Conservation (phyloP, 2,113 vertebrate genomes). For the Aptenodytes patagonicus region DNA sequence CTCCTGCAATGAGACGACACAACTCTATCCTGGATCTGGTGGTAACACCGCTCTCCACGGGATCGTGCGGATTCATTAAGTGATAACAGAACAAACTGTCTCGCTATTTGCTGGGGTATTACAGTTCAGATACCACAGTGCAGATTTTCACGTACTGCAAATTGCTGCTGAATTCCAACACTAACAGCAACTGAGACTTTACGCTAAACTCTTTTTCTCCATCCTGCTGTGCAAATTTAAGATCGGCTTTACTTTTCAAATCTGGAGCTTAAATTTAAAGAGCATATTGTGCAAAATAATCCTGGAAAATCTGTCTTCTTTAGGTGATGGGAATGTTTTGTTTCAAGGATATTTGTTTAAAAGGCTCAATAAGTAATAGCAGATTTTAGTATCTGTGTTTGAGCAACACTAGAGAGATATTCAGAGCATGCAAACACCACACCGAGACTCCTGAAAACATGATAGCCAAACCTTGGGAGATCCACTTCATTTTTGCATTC, state of each 20-base stretch:
- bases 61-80: background rate
- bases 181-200: background rate
- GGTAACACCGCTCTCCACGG: background rate
- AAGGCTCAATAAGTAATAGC: background rate
- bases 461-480: background rate
- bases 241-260: background rate
- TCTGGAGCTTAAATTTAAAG: background rate
- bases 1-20: background rate
- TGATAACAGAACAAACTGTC: background rate
- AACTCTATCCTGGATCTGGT: background rate
- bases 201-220: background rate
- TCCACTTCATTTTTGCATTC: background rate
- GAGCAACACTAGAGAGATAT: background rate
- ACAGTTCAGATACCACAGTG: background rate
- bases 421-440: background rate
- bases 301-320: conserved; percentile 7
- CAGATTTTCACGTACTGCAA: background rate
- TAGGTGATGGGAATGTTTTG: background rate
- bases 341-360: background rate
- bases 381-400: background rate
- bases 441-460: background rate
- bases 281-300: background rate
- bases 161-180: background rate
- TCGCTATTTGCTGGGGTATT: background rate
- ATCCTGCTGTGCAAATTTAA: conserved; percentile 27